phyloP scores from a whole-genome alignment of 2,888 invertebrate species.

The Anorthoa munda region DNA sequence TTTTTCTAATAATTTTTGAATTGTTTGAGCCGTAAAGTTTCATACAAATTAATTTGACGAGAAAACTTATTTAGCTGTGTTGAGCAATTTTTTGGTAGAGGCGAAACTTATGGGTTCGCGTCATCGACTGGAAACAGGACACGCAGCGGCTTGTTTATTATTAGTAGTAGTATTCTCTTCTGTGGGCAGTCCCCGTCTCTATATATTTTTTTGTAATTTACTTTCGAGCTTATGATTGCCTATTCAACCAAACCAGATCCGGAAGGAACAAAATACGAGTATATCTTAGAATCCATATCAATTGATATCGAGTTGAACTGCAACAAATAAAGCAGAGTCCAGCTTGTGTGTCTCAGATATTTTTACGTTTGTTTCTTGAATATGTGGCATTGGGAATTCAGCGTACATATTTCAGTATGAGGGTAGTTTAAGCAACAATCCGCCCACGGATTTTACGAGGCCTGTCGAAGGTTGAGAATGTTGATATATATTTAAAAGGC shows the following conservation, averaged over 20 bases:
- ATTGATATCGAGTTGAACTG: constrained; percentile 14
- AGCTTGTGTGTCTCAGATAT: constrained; percentile 61
- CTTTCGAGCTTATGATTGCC: neutral
- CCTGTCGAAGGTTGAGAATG: constrained; percentile 59
- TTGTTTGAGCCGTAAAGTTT: too few relatives aligned
- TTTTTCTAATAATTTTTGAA: too few relatives aligned
- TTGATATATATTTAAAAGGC: constrained; percentile 69
- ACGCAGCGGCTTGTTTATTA: too few relatives aligned
- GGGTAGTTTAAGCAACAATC: constrained; percentile 75
- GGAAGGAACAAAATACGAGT: neutral
- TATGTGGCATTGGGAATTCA: constrained; percentile 69
- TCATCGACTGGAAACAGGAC: too few relatives aligned
- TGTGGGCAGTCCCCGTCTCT: too few relatives aligned
- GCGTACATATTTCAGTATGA: constrained; percentile 75
- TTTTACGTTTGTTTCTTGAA: constrained; percentile 66
- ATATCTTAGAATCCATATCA: constrained; percentile 19
- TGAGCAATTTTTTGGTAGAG: too few relatives aligned
- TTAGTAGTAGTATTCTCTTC: too few relatives aligned
- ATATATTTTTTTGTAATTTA: neutral
- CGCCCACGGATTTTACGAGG: constrained; percentile 77
- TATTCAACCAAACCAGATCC: neutral
- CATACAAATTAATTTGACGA: too few relatives aligned
- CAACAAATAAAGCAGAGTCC: constrained; percentile 45
- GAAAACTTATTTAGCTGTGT: too few relatives aligned
- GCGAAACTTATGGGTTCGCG: too few relatives aligned